Evolutionary conservation across 2,888 invertebrate genomes (phyloP).

Genomic region (Incurvaria masculella): DNA sequence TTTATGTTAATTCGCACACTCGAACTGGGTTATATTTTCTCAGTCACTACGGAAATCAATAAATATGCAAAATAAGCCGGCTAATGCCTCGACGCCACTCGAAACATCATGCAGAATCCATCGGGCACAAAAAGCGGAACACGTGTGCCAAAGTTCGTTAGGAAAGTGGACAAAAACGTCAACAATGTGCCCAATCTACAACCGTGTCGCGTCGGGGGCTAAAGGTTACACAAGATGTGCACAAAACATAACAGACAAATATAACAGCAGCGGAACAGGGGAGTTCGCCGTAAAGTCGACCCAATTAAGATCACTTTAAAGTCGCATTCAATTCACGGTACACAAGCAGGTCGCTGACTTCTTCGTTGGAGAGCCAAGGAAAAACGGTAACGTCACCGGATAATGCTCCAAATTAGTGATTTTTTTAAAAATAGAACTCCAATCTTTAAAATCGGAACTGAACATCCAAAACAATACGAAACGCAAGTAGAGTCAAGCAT

Average conservation of each 20-base stretch:
- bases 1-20: too few species aligned
- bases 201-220: slow-evolving; percentile 54
- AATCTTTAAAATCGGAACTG: too few species aligned
- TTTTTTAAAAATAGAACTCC: too few species aligned
- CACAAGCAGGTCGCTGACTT: too few species aligned
- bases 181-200: slow-evolving; percentile 57
- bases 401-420: too few species aligned
- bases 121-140: not conserved
- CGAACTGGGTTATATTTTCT: too few species aligned
- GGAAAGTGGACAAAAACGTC: slow-evolving; percentile 31
- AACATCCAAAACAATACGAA: too few species aligned
- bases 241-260: slow-evolving; percentile 45
- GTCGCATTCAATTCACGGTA: not conserved
- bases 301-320: not conserved
- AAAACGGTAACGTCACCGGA: not conserved
- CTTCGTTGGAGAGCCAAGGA: not conserved
- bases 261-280: not conserved
- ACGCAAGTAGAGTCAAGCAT: too few species aligned
- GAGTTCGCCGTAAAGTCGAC: not conserved
- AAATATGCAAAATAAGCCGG: too few species aligned
- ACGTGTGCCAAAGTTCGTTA: not conserved
- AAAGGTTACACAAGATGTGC: slow-evolving; percentile 53
- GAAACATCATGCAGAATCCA: not conserved
- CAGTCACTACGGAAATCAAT: too few species aligned
- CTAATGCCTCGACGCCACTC: too few species aligned